Base-by-base conservation (phyloP, 2,888 invertebrate genomes). In the Acanthosepion pharaonis region DNA sequence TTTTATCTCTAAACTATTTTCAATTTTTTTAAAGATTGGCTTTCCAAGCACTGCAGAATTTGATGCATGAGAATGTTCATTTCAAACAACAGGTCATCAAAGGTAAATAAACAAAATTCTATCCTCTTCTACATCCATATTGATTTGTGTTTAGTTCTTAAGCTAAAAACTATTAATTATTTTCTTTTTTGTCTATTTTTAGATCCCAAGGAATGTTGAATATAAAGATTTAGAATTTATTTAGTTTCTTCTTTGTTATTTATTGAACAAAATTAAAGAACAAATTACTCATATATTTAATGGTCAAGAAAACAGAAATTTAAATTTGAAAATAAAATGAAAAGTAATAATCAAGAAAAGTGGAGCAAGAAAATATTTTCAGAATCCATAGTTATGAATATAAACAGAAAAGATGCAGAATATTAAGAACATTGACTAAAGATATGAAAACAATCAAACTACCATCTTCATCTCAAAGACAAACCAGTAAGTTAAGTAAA, bases 61-160 rank as follows among this genome's bases (percentile, higher is more conserved):
- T 99, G 55, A 99, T 99, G 53, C 98, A 99, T 91, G 99, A 99
- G 97, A 99, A 99, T 97, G 98, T 99, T 49, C 99, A 99, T 97
- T 99, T 99, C 99, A 98, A 99, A 96, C 99, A 99, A 97, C 99
- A 99, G 97, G 99, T 99, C 55, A 98, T 99, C 92, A 97, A 98
- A 96, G 98, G 98, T 98, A 95, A 96, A 95, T 95, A 49, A 20
- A n/a, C n/a, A 78, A 78, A 11, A n/a, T 78, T 78, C 5, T 4
- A 33, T 11, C 4, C 15, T 78, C 8, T 78, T 33, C 23, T 59
- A 20, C 5, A 59, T 5, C 59, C 11, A 78, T n/a, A n/a, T n/a
- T 78, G n/a, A n/a, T 15, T 78, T 78, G n/a, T n/a, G 33, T 78
- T 33, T 2, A 59, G 20, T 59, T 59, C 3, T 51, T 51, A 51